A percentile compares a stretch with the other conserved stretches of the same genome.
These are phyloP conservation scores for Canis aureus DNA, from an alignment of 2,113 vertebrate genomes.

Conservation along the genomic window DNA sequence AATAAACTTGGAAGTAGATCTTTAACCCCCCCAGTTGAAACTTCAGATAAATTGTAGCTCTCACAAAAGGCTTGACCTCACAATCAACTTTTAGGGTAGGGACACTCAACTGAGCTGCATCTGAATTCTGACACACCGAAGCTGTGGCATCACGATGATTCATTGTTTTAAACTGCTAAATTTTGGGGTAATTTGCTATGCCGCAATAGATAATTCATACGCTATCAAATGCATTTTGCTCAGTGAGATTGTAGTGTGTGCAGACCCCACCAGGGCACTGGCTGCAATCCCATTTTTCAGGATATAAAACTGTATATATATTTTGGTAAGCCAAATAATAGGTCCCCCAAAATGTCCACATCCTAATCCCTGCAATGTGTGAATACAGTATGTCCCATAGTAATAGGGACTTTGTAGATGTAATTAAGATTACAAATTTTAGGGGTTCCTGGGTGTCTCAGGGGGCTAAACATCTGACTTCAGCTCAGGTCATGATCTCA, in stretches of 20 bases:
- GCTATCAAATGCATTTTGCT: not conserved
- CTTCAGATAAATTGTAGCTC: not conserved
- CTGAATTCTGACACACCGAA: not conserved
- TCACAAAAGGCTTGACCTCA: not conserved
- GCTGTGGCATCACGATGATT: not conserved
- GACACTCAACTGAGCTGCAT: not conserved
- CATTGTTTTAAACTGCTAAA: not conserved
- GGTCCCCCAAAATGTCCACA: not conserved
- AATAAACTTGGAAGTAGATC: not conserved
- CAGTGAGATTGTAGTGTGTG: not conserved
- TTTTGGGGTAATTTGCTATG: slow-evolving; percentile 7
- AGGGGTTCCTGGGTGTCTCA: not conserved
- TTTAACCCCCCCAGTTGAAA: not conserved
- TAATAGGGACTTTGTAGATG: not conserved
- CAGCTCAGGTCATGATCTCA: not conserved
- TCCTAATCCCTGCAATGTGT: not conserved
- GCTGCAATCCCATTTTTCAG: not conserved
- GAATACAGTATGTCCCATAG: not conserved
- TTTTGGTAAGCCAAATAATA: not conserved
- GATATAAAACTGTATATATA: not conserved
- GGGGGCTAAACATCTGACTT: not conserved
- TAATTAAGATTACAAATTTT: not conserved
- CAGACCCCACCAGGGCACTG: not conserved
- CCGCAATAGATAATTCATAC: not conserved
- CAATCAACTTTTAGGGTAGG: not conserved